Conservation (phyloP, 2,888 invertebrate species). For the Dasypolia templi region DNA sequence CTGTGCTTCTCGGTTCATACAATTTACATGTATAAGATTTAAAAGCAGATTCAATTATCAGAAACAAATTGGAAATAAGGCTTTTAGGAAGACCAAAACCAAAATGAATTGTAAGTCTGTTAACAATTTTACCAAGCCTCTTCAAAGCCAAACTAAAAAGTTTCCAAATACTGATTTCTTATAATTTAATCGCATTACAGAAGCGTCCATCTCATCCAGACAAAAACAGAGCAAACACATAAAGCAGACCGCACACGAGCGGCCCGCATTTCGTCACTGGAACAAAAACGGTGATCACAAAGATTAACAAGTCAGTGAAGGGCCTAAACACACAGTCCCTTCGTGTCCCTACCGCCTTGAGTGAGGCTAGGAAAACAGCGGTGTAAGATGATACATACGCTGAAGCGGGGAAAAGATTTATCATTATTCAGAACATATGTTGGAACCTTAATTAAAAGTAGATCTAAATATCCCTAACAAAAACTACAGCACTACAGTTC, state of each 20-base stretch:
- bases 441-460: neutral
- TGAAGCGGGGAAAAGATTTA: neutral
- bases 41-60: neutral
- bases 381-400: neutral
- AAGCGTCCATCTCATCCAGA: slow-evolving; percentile 38
- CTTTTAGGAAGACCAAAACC: neutral
- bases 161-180: slow-evolving; percentile 26
- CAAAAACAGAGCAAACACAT: slow-evolving; percentile 62
- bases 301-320: slow-evolving; percentile 81
- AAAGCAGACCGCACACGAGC: slow-evolving; percentile 62
- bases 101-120: neutral
- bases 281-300: slow-evolving; percentile 72
- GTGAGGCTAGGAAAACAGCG: slow-evolving; percentile 46
- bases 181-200: slow-evolving; percentile 50
- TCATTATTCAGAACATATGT: neutral
- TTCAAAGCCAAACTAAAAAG: slow-evolving; percentile 3
- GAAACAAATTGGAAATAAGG: no score
- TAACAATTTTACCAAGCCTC: neutral
- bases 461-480: neutral
- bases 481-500: no score
- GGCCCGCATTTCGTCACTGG: slow-evolving; percentile 66
- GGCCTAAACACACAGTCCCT: slow-evolving; percentile 79
- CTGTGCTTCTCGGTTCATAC: neutral
- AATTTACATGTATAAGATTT: neutral
- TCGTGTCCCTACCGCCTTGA: slow-evolving; percentile 59